Percentiles rank a stretch among this genome's conserved stretches.
These are phyloP conservation scores for Ephydatia muelleri DNA, from an alignment of 37 sponge, comb jelly and placozoan genomes.

Conservation along the genomic window DNA sequence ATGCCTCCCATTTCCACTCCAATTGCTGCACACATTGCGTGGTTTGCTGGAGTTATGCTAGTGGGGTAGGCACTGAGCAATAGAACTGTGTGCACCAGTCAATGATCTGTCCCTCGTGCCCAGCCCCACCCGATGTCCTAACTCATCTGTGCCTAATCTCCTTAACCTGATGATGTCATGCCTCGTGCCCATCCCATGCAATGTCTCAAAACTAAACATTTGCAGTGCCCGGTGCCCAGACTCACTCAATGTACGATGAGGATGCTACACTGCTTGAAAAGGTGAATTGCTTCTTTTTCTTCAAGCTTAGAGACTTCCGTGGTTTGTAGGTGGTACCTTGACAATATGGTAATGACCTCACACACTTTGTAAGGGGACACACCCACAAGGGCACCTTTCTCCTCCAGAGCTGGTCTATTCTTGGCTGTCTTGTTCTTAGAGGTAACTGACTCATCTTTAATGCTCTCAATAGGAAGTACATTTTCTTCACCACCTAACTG, in stretches of 20 bases:
- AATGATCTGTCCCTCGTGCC: no score
- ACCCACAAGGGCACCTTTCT: not conserved
- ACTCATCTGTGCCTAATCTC: no score
- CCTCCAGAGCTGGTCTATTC: not conserved
- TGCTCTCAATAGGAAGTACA: not conserved
- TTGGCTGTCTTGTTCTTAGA: not conserved
- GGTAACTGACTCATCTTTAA: not conserved
- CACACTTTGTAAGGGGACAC: not conserved
- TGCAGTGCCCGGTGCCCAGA: not conserved
- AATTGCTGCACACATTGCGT: no score
- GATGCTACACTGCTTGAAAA: not conserved
- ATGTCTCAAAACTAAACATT: not conserved
- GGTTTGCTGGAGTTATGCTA: no score
- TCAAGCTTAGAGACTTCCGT: not conserved
- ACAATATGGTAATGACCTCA: not conserved
- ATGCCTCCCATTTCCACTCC: no score
- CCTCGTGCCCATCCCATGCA: no score
- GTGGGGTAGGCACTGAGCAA: no score
- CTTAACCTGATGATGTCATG: no score
- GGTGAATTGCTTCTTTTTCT: not conserved
- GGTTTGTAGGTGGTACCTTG: not conserved
- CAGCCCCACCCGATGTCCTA: no score
- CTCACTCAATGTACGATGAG: not conserved
- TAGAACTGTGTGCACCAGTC: no score
- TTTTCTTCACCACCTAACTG: not conserved